Percentiles rank a stretch among this genome's conserved stretches.
These are phyloP conservation scores for Lamprotornis superbus DNA, from an alignment of 2,113 vertebrate genomes.

Conservation along the genomic window DNA sequence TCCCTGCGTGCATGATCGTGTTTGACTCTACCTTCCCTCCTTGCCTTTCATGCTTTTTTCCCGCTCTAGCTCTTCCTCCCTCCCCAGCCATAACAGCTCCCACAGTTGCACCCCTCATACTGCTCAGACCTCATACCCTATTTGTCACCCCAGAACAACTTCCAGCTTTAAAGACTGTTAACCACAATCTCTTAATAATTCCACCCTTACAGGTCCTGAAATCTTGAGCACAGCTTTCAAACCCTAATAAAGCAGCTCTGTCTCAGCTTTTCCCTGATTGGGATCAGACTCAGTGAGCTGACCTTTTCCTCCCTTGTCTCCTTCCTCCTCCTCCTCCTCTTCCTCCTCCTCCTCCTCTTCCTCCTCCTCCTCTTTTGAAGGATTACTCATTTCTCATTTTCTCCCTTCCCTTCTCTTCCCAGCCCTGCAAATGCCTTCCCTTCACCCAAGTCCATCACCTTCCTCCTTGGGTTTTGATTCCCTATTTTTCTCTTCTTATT, in stretches of 20 bases:
- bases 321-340: background rate
- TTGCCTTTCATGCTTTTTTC: background rate
- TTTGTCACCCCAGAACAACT: background rate
- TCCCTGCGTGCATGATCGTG: background rate
- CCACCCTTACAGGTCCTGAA: background rate
- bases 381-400: background rate
- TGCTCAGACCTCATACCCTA: background rate
- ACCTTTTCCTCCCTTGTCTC: background rate
- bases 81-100: background rate
- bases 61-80: background rate
- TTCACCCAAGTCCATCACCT: background rate
- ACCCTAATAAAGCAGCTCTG: background rate
- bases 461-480: background rate
- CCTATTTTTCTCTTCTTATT: background rate
- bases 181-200: background rate
- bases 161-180: background rate
- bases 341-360: background rate
- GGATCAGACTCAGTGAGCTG: background rate
- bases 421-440: background rate
- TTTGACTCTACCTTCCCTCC: background rate
- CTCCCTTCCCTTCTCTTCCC: background rate
- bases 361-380: background rate
- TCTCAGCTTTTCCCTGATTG: background rate
- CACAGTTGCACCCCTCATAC: rapidly evolving
- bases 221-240: background rate